Evolutionary conservation across 2,113 vertebrate genomes (phyloP).

Genomic region (Rhea americana): DNA sequence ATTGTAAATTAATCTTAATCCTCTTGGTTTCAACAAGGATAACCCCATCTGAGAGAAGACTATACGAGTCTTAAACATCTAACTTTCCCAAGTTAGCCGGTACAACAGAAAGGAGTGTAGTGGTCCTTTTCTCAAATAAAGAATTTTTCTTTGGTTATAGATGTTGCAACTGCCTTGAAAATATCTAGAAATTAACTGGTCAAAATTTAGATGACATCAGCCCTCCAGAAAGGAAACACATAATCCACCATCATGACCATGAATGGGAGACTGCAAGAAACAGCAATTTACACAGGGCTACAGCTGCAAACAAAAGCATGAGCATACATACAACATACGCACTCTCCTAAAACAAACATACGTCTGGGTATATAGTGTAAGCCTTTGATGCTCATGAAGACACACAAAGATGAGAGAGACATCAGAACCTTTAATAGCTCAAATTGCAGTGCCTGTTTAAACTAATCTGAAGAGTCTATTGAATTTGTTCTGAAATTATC

Average conservation of each 20-base stretch:
- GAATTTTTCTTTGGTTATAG: neutral
- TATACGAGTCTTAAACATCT: neutral
- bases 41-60: neutral
- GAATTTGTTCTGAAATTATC: neutral
- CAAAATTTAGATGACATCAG: constrained; percentile 27
- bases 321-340: neutral
- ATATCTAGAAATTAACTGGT: constrained; percentile 47
- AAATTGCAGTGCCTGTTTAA: neutral
- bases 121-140: neutral
- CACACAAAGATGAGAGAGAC: neutral
- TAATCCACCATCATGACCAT: neutral
- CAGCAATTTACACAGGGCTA: constrained; percentile 12
- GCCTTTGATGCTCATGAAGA: neutral
- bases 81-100: neutral
- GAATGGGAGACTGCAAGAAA: constrained; percentile 29
- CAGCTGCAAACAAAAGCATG: constrained; percentile 36
- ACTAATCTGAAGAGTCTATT: neutral
- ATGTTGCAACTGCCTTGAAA: neutral
- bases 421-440: neutral
- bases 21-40: constrained; percentile 11
- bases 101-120: neutral
- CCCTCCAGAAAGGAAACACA: constrained; percentile 41
- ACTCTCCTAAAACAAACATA: constrained; percentile 11
- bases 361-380: neutral
- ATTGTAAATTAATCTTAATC: neutral